Evolutionary conservation across 1,140 invertebrate genomes (phyloP).

Genomic region (Acromyrmex charruanus): DNA sequence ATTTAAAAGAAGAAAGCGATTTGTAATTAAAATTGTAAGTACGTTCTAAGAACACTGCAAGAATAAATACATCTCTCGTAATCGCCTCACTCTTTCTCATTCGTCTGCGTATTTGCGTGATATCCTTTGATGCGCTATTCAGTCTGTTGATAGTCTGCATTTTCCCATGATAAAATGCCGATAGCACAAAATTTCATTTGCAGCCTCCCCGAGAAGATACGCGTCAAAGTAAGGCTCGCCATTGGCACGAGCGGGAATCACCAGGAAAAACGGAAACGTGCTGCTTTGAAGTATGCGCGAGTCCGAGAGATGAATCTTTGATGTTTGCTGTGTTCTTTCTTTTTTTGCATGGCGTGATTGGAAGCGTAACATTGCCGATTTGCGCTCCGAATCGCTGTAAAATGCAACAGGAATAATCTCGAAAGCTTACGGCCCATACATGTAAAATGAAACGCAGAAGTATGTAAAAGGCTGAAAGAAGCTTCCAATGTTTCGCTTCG

Average conservation of each 20-base stretch:
- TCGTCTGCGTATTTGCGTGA: conserved; percentile 3
- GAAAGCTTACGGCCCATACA: background rate
- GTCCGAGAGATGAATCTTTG: conserved; percentile 49
- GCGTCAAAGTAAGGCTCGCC: conserved; percentile 48
- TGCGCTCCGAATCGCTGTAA: conserved; percentile 20
- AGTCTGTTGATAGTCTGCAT: conserved; percentile 43
- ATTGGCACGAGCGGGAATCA: conserved; percentile 10
- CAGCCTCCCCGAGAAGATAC: conserved; percentile 41
- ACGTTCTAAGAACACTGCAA: background rate
- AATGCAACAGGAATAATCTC: conserved; percentile 51
- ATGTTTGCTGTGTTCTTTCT: conserved; percentile 7
- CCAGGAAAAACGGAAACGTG: conserved; percentile 29
- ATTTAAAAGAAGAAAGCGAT: background rate
- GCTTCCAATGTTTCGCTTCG: background rate
- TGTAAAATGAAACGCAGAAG: conserved; percentile 9
- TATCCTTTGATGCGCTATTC: conserved; percentile 39
- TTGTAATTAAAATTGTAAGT: background rate
- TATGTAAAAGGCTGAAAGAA: background rate
- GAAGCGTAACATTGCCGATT: conserved; percentile 35
- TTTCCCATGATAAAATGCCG: conserved; percentile 45
- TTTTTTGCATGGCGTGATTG: conserved; percentile 22
- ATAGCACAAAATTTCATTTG: conserved; percentile 52
- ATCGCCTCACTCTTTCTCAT: conserved; percentile 16
- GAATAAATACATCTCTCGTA: conserved; percentile 28
- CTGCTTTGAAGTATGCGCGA: conserved; percentile 49